Conservation (phyloP, 2,113 vertebrate genomes). For the Anolis carolinensis region DNA sequence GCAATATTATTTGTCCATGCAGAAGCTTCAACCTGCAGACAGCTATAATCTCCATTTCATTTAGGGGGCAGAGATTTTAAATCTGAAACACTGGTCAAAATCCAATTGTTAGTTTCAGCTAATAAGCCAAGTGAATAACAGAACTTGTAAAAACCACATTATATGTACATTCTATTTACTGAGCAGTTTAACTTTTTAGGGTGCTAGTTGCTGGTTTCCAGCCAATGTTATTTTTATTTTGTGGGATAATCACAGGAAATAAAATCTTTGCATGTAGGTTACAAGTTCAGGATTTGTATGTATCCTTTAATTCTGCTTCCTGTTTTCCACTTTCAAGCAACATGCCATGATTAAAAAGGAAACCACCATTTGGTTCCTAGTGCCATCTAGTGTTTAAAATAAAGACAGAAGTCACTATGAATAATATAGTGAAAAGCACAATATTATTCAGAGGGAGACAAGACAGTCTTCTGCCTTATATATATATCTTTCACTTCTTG, state of each 20-base stretch:
- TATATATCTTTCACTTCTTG: no score
- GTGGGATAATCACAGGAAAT: not conserved
- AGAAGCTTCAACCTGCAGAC: not conserved
- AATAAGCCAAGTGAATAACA: no score
- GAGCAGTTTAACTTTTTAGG: no score
- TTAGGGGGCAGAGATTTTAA: not conserved
- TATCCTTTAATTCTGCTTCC: rapidly evolving
- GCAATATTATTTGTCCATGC: not conserved
- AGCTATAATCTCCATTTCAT: not conserved
- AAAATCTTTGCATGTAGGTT: not conserved
- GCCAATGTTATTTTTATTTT: not conserved
- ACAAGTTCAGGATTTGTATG: rapidly evolving
- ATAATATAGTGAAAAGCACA: no score
- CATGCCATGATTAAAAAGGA: not conserved
- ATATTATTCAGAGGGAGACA: no score
- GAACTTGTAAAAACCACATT: no score
- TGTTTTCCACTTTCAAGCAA: not conserved
- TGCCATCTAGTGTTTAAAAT: slow-evolving; percentile 50
- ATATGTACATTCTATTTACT: no score
- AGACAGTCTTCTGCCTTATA: no score
- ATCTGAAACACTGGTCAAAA: not conserved
- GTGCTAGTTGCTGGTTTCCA: no score
- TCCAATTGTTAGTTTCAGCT: no score
- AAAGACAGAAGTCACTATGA: not conserved
- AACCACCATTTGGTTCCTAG: not conserved